phyloP scores from a whole-genome alignment of 1,140 invertebrate genomes.

The Drosophila lacteicornis region DNA sequence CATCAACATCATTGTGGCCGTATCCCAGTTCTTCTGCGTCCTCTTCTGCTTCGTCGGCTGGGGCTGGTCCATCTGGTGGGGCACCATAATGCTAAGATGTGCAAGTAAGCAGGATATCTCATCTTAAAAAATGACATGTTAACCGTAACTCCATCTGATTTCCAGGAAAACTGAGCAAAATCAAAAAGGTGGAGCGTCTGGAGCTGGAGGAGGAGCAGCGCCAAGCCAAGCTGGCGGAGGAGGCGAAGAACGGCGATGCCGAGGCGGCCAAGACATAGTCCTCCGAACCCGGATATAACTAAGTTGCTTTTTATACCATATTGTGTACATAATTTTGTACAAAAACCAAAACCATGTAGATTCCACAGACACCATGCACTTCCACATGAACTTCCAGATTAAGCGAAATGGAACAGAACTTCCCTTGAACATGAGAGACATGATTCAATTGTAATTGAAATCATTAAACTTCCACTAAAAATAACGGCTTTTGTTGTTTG shows the following conservation, averaged over 20 bases:
- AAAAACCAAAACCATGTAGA: constrained; percentile 45
- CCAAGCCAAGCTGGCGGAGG: constrained; percentile 72
- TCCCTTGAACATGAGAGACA: constrained; percentile 34
- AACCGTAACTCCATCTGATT: neutral
- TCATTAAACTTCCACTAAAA: constrained; percentile 62
- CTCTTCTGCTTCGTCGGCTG: constrained; percentile 97
- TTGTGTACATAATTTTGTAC: constrained; percentile 50
- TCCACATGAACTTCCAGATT: constrained; percentile 67
- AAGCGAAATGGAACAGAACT: constrained; percentile 45
- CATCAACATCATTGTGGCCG: constrained; percentile 93
- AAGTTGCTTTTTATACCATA: constrained; percentile 51
- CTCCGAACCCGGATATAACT: constrained; percentile 21
- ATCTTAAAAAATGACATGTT: neutral
- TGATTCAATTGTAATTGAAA: constrained; percentile 47
- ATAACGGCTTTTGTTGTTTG: neutral
- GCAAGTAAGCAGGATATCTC: constrained; percentile 87
- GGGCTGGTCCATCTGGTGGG: constrained; percentile 99
- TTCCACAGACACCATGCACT: constrained; percentile 59
- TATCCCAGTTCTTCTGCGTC: constrained; percentile 95
- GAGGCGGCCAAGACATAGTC: constrained; percentile 68
- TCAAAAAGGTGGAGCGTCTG: constrained; percentile 81
- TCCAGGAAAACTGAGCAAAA: constrained; percentile 79
- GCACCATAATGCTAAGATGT: constrained; percentile 93
- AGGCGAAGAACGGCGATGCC: constrained; percentile 41
- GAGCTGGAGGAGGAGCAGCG: constrained; percentile 82